These are phyloP conservation scores for Clarias batrachus DNA, from an alignment of 2,113 vertebrate species.

Conservation along the genomic window DNA sequence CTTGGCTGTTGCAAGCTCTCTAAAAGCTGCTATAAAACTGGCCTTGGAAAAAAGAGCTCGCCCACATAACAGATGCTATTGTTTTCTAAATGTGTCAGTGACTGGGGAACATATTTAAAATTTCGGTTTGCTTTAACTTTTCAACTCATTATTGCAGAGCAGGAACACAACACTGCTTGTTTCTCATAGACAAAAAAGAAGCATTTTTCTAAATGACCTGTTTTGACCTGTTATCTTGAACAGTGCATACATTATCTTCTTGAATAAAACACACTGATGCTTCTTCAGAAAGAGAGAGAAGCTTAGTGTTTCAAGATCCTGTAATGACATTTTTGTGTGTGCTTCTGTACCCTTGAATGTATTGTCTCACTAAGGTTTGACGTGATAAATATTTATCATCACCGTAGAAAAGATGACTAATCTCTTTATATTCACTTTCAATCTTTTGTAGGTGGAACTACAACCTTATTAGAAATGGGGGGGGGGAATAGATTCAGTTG, in stretches of 20 bases:
- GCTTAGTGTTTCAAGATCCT: slow-evolving; percentile 42
- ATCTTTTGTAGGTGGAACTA: not conserved
- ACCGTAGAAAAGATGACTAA: slow-evolving; percentile 2
- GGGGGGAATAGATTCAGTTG: no score
- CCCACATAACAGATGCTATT: slow-evolving; percentile 49
- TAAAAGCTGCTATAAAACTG: slow-evolving; percentile 31
- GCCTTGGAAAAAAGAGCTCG: slow-evolving; percentile 33
- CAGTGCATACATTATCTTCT: not conserved
- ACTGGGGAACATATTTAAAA: slow-evolving; percentile 26
- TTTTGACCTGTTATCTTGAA: slow-evolving; percentile 11
- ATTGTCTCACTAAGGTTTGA: not conserved
- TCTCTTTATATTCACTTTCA: not conserved
- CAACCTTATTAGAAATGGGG: not conserved
- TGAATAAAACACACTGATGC: slow-evolving; percentile 1
- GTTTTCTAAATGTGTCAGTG: slow-evolving; percentile 33
- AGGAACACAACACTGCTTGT: slow-evolving; percentile 2
- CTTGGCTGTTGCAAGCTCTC: not conserved
- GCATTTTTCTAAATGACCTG: slow-evolving; percentile 1
- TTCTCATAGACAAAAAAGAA: slow-evolving; percentile 2
- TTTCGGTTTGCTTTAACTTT: slow-evolving; percentile 5
- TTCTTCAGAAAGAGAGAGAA: slow-evolving; percentile 24
- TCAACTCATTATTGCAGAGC: slow-evolving; percentile 2
- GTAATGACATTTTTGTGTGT: slow-evolving; percentile 45
- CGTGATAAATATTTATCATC: slow-evolving; percentile 35
- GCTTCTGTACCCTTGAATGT: slow-evolving; percentile 41